Percentiles rank a stretch among this genome's conserved stretches.
Evolutionary conservation across 2,888 invertebrate species (phyloP).

Genomic region (Synanthedon formicaeformis): DNA sequence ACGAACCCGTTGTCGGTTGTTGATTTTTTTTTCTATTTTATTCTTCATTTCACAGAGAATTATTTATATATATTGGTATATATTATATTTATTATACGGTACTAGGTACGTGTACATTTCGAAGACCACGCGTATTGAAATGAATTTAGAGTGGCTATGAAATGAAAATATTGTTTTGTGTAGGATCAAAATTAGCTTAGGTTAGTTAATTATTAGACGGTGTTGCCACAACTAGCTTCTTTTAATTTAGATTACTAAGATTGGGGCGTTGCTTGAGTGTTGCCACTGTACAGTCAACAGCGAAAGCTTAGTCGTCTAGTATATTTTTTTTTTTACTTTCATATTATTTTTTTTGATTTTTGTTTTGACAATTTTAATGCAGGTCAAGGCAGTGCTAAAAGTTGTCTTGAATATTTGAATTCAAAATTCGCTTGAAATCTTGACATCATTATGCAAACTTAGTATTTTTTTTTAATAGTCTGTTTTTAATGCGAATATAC

Average conservation of each 20-base stretch:
- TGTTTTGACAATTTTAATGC: too few relatives aligned
- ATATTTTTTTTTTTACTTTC: too few relatives aligned
- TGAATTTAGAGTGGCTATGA: slow-evolving; percentile 33
- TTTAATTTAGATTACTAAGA: slow-evolving; percentile 24
- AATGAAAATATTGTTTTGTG: slow-evolving; percentile 21
- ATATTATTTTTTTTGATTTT: too few relatives aligned
- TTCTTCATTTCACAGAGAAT: slow-evolving; percentile 37
- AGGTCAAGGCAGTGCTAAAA: too few relatives aligned
- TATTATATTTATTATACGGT: slow-evolving; percentile 6
- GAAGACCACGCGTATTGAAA: slow-evolving; percentile 11
- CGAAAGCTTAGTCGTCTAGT: too few relatives aligned
- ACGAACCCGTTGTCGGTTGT: background rate
- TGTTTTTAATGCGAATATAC: too few relatives aligned
- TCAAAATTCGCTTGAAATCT: too few relatives aligned
- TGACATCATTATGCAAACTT: too few relatives aligned
- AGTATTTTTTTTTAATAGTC: too few relatives aligned
- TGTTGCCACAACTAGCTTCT: slow-evolving; percentile 39
- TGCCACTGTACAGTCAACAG: too few relatives aligned
- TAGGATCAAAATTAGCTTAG: slow-evolving; percentile 12
- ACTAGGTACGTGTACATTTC: slow-evolving; percentile 6
- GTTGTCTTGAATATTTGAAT: too few relatives aligned
- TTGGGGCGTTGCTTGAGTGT: slow-evolving; percentile 34
- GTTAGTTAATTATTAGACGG: slow-evolving; percentile 8
- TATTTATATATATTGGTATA: slow-evolving; percentile 34
- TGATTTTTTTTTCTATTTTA: slow-evolving; percentile 26